Evolutionary conservation across 2,888 invertebrate species (phyloP), one percentile per base, ranked within the genome.

Genomic region (Hyposoter dolosus): DNA sequence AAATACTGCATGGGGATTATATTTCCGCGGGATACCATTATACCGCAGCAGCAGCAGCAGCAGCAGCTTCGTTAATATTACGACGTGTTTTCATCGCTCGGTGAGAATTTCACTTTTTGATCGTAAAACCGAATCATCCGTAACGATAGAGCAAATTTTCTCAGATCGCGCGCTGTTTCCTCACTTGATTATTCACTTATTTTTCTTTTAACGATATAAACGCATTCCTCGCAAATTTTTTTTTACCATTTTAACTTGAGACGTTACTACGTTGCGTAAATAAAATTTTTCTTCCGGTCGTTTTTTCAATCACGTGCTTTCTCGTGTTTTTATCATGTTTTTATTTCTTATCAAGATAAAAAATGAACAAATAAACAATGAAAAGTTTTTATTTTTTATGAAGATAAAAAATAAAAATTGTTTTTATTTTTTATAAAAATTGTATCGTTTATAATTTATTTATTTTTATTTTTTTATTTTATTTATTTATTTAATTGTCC

Each of bases 101-200:
- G 69, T 79, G 84, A 83, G 88, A 91, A 90, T 92, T 92, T 92
- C 91, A 91, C 92, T 92, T 91, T 91, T 88, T 83, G 87, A 90
- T 92, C 91, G 89, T 92, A 90, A 92, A 92, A 89, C 84, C 88
- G 83, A 90, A 89, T 89, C 89, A 89, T 89, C 86, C 88, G 86
- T 80, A 83, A 83, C 85, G 75, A 84, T 79, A 65, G 82, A 82
- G 75, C 50, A 68, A 72, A 43, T 80, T 85, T 87, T 82, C 76
- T 76, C 63, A 45, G 63, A 35, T 19, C 40, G 3, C 28, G n/a
- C 23, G 60, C n/a, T n/a, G 47, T 47, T 69, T 74, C 45, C 6
- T 47, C 23, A 66, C 12, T 53, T 56, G 32, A 32, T 40, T 56
- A 68, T 43, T 47, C 72, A 10, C 19, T 72, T 65, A 43, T 50